A percentile compares a stretch with the other conserved stretches of the same genome.
phyloP scores from a whole-genome alignment of 2,888 invertebrate genomes.

The Diarsia brunnea region DNA sequence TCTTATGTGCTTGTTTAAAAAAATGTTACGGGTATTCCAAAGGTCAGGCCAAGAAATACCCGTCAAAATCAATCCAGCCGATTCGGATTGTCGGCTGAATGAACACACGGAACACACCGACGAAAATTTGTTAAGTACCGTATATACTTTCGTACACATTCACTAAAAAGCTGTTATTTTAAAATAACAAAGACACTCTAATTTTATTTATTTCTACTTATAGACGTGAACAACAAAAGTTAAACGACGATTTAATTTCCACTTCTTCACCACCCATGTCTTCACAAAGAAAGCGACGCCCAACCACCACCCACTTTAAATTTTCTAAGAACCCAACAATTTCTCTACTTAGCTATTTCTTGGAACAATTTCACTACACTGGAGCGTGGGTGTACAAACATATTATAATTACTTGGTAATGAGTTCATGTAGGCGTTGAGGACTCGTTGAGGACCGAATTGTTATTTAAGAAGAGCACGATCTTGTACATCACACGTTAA shows the following conservation, averaged over 20 bases:
- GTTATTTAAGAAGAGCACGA: constrained; percentile 7
- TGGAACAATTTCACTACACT: constrained; percentile 37
- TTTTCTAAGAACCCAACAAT: constrained; percentile 26
- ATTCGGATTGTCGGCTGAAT: background rate
- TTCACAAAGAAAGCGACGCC: constrained; percentile 30
- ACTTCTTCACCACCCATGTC: background rate
- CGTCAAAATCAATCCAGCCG: background rate
- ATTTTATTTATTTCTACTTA: background rate
- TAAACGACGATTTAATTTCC: background rate
- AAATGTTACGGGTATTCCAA: no score
- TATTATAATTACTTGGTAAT: constrained; percentile 34
- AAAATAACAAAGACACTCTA: background rate
- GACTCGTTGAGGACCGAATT: constrained; percentile 18
- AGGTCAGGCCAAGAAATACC: no score
- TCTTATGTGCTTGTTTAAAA: no score
- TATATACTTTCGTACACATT: background rate
- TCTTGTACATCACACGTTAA: constrained; percentile 1
- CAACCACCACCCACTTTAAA: constrained; percentile 10
- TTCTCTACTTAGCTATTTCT: constrained; percentile 28
- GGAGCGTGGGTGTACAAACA: constrained; percentile 22
- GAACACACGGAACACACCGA: no score
- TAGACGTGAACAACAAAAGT: background rate
- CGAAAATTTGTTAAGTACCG: no score
- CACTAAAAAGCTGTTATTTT: background rate
- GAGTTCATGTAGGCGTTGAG: constrained; percentile 31